Evolutionary conservation across 92 coral and sea anemone genomes (phyloP), one percentile per base, ranked within the genome.

Genomic region (Isaurus tuberculatus): DNA sequence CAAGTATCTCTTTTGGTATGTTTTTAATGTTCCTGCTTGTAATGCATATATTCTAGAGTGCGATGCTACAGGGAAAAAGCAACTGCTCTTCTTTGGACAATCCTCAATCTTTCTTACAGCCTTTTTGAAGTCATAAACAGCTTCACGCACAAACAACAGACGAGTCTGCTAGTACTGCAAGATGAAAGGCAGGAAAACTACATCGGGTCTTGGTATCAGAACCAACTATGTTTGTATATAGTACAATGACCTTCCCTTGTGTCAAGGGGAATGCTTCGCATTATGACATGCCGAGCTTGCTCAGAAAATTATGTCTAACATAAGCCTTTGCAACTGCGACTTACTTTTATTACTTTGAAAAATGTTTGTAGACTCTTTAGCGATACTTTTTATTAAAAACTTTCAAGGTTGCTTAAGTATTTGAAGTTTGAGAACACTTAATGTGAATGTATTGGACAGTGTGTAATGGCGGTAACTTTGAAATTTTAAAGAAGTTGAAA

Each of bases 1-100:
- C 79, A 75, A 63, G 61, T 90, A 90, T 34, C 42, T 90, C 30
- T 90, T 90, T 27, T 90, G 90, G 93, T 86, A 51, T 68, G 33
- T 87, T 11, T 86, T 80, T 32, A 81, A 86, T 66, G 66, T 86
- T n/a, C 68, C 87, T 65, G 84, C 85, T 8, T 72, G 87, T 57
- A 89, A 80, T 72, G 84, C 75, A 23, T 83, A 75, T 78, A 73
- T 72, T 85, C 58, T 84, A 65, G 85, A 66, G 88, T 75, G 73
- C 25, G 74, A 67, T 9, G 70, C 8, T n/a, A 60, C 71, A 82
- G 44, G 83, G 14, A 70, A 20, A 44, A 83, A 83, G 80, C 73
- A 89, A 89, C 81, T 83, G 85, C 42, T 27, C 42, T 25, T 22
- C 33, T 11, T 37, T 53, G 83, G 51, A 8, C 42, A 36, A 70